Evolutionary conservation across 2,797 vertebrate genomes (phyloP).

Genomic region (Nannoperca obscura): DNA sequence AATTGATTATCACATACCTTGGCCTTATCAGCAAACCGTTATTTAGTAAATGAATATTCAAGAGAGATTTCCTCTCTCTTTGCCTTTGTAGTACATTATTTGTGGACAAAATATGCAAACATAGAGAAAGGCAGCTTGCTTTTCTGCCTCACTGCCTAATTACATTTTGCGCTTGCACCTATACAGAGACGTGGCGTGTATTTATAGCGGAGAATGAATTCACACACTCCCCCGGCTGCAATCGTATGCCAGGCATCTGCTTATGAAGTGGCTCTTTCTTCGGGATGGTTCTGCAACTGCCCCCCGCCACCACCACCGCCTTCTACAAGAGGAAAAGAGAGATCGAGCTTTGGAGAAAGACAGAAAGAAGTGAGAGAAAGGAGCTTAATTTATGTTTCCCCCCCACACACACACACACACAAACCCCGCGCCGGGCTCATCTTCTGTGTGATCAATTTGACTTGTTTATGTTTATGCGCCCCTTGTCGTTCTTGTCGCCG

Average conservation of each 20-base stretch:
- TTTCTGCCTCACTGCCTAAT: conserved; percentile 76
- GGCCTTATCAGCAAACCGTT: conserved; percentile 82
- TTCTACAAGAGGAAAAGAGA: conserved; percentile 49
- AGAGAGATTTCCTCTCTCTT: conserved; percentile 59
- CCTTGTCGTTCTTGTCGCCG: conserved; percentile 44
- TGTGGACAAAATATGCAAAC: conserved; percentile 82
- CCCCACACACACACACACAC: not conserved
- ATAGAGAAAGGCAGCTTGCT: conserved; percentile 68
- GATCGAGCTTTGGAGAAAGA: conserved; percentile 41
- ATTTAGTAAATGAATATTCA: conserved; percentile 85
- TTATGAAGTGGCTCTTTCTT: conserved; percentile 77
- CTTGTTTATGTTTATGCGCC: conserved; percentile 77
- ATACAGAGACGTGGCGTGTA: conserved; percentile 67
- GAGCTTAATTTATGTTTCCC: conserved; percentile 62
- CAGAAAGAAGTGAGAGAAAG: conserved; percentile 54
- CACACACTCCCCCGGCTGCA: conserved; percentile 74
- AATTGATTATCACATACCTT: conserved; percentile 84
- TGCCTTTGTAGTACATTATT: conserved; percentile 78
- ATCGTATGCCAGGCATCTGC: conserved; percentile 79
- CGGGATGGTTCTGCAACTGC: conserved; percentile 61
- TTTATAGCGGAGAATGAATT: conserved; percentile 78
- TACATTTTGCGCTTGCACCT: conserved; percentile 79
- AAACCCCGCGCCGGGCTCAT: conserved; percentile 54
- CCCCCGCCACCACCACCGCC: not conserved
- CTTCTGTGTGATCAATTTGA: conserved; percentile 77